Base-by-base conservation (phyloP, 1,140 invertebrate species). In the Rhopalosiphum padi region DNA sequence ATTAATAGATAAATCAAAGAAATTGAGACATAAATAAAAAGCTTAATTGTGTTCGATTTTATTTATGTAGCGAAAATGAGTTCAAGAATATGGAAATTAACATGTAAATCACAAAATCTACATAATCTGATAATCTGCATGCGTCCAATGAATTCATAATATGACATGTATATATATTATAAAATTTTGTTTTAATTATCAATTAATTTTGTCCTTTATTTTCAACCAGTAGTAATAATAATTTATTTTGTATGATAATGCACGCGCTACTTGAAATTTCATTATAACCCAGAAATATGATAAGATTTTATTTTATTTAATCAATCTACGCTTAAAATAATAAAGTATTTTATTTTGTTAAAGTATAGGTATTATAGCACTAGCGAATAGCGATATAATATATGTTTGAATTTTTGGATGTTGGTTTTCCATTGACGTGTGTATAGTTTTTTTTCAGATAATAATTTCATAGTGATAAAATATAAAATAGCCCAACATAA, bases 121-220 rank as follows among this genome's bases (percentile, higher is more conserved):
- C 55, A 91, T 91, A 91, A 91, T 91, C 46, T n/a, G 60, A 91
- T 91, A 91, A 91, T 91, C 90, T 91, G 55, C 21, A 68, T n/a
- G 90, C 68, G 43, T 46, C 41, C n/a, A 46, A 53, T 46, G 90
- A 91, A 51, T 91, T 82, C 30, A 37, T 41, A 82, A 91, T 53
- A 60, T 46, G 41, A 91, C 41, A 91, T n/a, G n/a, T 77, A 77
- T 77, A 22, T 91, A 41, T 77, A 91, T 85, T 35, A 88, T n/a
- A 51, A 48, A 48, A 88, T 88, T 48, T 21, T 1, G 86, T 88
- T 88, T 48, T 53, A 53, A 53, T 30, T 89, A 89, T 89, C 48
- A 51, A 51, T 89, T 51, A 89, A 89, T 89, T 89, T 53, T 53
- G 87, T 89, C 87, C 21, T 53, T 53, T 53, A 35, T 53, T 89